phyloP scores from a whole-genome alignment of 37 sponge, comb jelly and placozoan genomes.

The Spongilla lacustris region DNA sequence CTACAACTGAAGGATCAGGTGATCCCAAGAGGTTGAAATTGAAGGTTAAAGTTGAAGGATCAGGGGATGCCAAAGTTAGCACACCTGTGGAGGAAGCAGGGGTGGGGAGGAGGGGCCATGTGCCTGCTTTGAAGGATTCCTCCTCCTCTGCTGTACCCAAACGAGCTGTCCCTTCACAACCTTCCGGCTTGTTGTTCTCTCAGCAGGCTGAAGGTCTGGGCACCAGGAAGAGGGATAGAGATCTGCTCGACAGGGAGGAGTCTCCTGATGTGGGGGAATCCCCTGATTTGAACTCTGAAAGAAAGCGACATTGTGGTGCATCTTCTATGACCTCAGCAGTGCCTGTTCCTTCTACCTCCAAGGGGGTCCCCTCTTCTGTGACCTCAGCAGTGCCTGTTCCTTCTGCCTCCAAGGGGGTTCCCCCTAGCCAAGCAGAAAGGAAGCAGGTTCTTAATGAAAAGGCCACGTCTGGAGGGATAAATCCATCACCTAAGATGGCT shows the following conservation, averaged over 20 bases:
- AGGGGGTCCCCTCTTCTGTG: neutral
- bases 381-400: neutral
- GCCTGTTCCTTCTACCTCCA: neutral
- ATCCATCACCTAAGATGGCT: neutral
- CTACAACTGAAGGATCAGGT: neutral
- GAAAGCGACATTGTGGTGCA: neutral
- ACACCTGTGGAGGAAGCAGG: neutral
- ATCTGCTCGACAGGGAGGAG: neutral
- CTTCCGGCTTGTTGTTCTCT: neutral
- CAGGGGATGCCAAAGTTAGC: neutral
- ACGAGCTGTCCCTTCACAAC: neutral
- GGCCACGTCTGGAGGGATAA: neutral
- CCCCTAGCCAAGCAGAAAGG: neutral
- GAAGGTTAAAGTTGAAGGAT: neutral
- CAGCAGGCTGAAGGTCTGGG: neutral
- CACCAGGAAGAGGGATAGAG: neutral
- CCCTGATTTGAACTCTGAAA: neutral
- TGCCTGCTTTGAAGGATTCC: neutral
- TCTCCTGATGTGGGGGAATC: neutral
- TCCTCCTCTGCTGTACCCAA: neutral
- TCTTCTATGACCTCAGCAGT: neutral
- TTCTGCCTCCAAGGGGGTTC: too few relatives aligned
- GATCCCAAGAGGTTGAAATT: neutral
- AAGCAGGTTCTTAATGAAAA: neutral
- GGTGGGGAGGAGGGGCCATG: neutral